Conservation (phyloP, 1,140 invertebrate species). For the Wiebesia pumilae region DNA sequence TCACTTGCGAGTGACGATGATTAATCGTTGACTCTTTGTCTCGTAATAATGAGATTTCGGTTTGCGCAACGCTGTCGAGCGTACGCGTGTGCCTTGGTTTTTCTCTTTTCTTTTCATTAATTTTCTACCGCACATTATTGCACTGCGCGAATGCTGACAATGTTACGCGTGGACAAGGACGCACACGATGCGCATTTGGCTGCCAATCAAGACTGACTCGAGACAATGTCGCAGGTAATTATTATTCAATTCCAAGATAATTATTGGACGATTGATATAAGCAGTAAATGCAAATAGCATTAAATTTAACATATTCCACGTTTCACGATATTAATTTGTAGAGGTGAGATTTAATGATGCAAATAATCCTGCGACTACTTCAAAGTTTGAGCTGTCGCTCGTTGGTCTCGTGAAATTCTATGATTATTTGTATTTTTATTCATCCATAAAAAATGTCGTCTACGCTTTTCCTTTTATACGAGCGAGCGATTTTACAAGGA, state of each 20-base stretch:
- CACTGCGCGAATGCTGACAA: not conserved
- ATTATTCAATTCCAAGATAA: not conserved
- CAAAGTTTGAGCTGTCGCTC: too few species aligned
- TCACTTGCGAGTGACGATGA: constrained; percentile 61
- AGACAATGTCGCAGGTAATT: not conserved
- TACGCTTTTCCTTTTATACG: too few species aligned
- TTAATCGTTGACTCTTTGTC: constrained; percentile 67
- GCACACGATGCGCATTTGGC: not conserved
- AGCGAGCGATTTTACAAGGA: not conserved
- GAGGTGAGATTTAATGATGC: too few species aligned
- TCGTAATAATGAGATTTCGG: constrained; percentile 68
- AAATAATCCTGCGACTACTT: too few species aligned
- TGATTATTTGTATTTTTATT: too few species aligned
- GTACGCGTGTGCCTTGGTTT: constrained; percentile 3
- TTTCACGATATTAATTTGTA: too few species aligned
- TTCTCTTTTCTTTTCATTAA: not conserved
- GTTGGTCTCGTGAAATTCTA: too few species aligned
- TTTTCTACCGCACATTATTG: not conserved
- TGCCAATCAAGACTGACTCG: not conserved
- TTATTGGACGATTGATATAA: not conserved
- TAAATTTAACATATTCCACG: too few species aligned
- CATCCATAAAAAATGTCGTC: too few species aligned
- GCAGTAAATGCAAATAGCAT: not conserved
- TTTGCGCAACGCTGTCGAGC: constrained; percentile 57
- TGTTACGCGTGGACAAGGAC: not conserved